These are phyloP conservation scores for Struthio camelus DNA, from an alignment of 2,113 vertebrate genomes.

Conservation along the genomic window DNA sequence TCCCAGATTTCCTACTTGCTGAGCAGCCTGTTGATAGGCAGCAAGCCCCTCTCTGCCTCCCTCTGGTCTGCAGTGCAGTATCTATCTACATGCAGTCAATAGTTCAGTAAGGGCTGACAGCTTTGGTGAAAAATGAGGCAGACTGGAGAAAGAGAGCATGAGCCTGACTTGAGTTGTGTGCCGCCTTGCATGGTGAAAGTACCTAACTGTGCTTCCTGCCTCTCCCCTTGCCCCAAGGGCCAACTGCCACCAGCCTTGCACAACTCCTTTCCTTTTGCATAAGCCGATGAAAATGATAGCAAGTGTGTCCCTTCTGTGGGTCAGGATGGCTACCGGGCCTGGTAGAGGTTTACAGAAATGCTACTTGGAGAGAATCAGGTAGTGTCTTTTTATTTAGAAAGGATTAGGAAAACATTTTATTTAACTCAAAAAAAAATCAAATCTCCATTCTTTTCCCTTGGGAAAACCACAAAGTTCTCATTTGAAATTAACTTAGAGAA, in stretches of 20 bases:
- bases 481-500: not conserved
- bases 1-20: not conserved
- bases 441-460: not conserved
- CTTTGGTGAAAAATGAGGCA: not conserved
- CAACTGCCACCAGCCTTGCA: not conserved
- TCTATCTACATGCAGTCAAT: accelerated
- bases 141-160: accelerated
- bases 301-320: accelerated
- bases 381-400: not conserved
- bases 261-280: accelerated
- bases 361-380: not conserved
- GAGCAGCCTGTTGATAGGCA: not conserved
- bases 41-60: not conserved
- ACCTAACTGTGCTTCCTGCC: accelerated
- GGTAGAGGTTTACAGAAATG: not conserved
- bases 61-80: not conserved
- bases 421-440: not conserved
- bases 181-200: not conserved
- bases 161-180: not conserved
- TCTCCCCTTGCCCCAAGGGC: not conserved
- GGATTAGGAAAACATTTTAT: not conserved
- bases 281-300: not conserved
- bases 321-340: not conserved
- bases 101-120: not conserved
- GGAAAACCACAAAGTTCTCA: not conserved